phyloP scores from a whole-genome alignment of 1,140 invertebrate species.

The Amphibalanus amphitrite region DNA sequence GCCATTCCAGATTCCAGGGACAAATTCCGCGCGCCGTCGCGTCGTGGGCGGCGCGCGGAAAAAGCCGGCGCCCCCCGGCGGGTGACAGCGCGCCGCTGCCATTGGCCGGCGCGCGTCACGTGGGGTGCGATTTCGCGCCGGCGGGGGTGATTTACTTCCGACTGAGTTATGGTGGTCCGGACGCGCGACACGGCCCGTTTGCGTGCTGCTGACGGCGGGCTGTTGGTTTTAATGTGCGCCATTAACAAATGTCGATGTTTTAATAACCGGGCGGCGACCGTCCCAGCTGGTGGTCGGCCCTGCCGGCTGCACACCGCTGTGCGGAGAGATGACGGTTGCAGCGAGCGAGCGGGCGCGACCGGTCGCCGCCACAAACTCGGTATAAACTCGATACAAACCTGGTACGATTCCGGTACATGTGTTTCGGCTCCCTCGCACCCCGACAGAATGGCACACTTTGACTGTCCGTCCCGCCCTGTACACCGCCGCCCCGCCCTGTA shows the following conservation, averaged over 20 bases:
- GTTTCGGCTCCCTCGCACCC: too few relatives aligned
- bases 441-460: too few relatives aligned
- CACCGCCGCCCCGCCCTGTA: too few relatives aligned
- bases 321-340: too few relatives aligned
- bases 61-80: background rate
- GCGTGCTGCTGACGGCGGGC: background rate
- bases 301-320: too few relatives aligned
- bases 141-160: background rate
- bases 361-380: too few relatives aligned
- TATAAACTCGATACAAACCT: too few relatives aligned
- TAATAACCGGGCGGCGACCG: background rate
- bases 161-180: background rate
- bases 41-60: background rate
- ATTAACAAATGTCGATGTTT: background rate
- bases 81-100: background rate
- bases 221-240: background rate
- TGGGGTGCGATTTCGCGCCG: background rate
- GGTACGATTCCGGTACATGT: too few relatives aligned
- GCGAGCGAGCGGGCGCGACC: too few relatives aligned
- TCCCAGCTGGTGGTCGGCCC: too few relatives aligned
- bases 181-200: background rate
- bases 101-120: background rate
- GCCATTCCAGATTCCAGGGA: background rate
- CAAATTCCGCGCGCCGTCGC: background rate
- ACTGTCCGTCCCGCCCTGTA: too few relatives aligned